Evolutionary conservation across 1,140 invertebrate species (phyloP), one percentile per base, ranked within the genome.

Genomic region (Drosophila mayri): DNA sequence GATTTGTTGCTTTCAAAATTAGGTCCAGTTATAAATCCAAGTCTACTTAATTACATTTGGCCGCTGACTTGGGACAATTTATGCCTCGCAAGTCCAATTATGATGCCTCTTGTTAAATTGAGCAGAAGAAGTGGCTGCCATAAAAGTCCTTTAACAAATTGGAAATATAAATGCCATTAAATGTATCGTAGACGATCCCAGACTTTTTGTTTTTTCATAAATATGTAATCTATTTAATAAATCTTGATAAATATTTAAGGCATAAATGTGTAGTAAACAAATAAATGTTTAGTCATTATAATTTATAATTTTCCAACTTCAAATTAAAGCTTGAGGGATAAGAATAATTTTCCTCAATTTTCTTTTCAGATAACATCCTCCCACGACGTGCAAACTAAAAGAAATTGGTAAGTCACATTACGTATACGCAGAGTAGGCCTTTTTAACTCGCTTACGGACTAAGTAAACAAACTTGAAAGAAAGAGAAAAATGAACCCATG

Each of bases 41-140:
- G 57, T 57, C 59, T 35, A 50, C 60, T 77, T 85, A 67, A 74
- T 85, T 85, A 62, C 67, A 66, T 76, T 76, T 57, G 41, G 44
- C 46, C 57, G 18, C 41, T 44, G 37, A 20, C 40, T 78, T 72
- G 28, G 49, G 22, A 6, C 32, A 41, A 73, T 75, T 73, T 60
- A 37, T 71, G 30, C 25, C n/a, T 41, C n/a, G 1, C 25, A 28
- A 46, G 32, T n/a, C 20, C 62, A 66, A 66, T 70, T 66, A 70
- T 37, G 25, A 16, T 9, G 9, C 40, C 22, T 30, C 14, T 43
- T 37, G n/a, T 43, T 38, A 37, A 58, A n/a, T 44, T 18, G 37
- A 10, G 50, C 50, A 37, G 28, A 35, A 35, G 20, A 49, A 61
- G n/a, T 54, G 50, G 32, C 4, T 35, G 18, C 50, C 50, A 37